phyloP scores from a whole-genome alignment of 2,797 vertebrate species.

The Nannoperca australis region DNA sequence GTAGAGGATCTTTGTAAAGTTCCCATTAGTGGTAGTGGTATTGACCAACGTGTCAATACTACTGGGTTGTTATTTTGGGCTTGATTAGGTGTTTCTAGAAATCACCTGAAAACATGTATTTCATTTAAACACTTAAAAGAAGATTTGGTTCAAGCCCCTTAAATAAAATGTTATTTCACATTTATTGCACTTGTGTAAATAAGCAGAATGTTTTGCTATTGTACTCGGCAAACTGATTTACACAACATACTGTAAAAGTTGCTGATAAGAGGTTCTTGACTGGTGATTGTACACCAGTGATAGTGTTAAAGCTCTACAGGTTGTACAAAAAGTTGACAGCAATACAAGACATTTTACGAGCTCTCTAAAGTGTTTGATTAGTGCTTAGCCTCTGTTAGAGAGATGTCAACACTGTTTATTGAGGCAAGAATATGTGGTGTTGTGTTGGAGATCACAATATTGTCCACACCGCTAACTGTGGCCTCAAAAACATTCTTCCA shows the following conservation, averaged over 20 bases:
- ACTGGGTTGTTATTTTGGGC: slow-evolving; percentile 1
- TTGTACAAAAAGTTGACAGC: background rate
- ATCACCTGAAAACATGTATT: slow-evolving; percentile 15
- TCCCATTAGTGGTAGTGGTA: no score
- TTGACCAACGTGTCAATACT: background rate
- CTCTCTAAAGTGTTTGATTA: background rate
- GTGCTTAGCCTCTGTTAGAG: background rate
- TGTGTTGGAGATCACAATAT: background rate
- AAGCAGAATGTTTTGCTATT: background rate
- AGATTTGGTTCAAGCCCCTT: background rate
- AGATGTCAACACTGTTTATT: background rate
- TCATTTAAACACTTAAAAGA: no score
- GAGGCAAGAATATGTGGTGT: background rate
- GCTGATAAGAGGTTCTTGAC: background rate
- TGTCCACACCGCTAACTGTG: background rate
- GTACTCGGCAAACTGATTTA: background rate
- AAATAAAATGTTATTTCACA: background rate
- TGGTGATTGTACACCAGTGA: background rate
- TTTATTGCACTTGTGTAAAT: background rate
- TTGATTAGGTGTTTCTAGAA: slow-evolving; percentile 23
- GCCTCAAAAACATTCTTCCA: background rate
- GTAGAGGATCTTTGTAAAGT: no score
- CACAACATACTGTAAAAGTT: background rate
- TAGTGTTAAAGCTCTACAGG: background rate
- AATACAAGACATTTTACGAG: background rate